A percentile compares a stretch with the other conserved stretches of the same genome.
These are phyloP conservation scores for Callaeas wilsoni DNA, from an alignment of 2,113 vertebrate species.

Conservation along the genomic window DNA sequence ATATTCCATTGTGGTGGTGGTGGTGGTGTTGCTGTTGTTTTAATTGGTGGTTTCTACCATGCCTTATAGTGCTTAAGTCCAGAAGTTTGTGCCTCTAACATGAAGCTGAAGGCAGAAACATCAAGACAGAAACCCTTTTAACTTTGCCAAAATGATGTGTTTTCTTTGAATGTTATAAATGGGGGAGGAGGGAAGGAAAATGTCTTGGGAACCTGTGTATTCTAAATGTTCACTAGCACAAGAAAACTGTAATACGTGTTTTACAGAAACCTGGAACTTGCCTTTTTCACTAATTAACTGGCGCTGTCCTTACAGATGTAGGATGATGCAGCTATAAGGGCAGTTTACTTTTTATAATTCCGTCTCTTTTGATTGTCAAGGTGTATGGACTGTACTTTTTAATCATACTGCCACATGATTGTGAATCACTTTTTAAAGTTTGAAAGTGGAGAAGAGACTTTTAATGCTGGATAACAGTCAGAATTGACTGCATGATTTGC, in stretches of 20 bases:
- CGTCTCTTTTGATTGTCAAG: slow-evolving; percentile 70
- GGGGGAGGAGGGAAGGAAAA: slow-evolving; percentile 25
- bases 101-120: slow-evolving; percentile 68
- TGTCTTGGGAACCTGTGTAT: slow-evolving; percentile 59
- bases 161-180: slow-evolving; percentile 64
- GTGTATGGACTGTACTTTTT: slow-evolving; percentile 69
- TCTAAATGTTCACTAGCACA: slow-evolving; percentile 63
- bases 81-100: slow-evolving; percentile 75
- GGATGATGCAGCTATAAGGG: slow-evolving; percentile 62
- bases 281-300: slow-evolving; percentile 53
- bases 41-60: slow-evolving; percentile 74
- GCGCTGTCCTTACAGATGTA: slow-evolving; percentile 43
- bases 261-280: slow-evolving; percentile 65
- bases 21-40: background rate
- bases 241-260: slow-evolving; percentile 61
- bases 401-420: slow-evolving; percentile 73
- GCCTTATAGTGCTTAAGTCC: slow-evolving; percentile 80
- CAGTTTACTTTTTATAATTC: slow-evolving; percentile 73
- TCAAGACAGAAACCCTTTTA: slow-evolving; percentile 31
- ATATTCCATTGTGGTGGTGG: slow-evolving; percentile 38
- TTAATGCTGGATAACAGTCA: slow-evolving; percentile 69
- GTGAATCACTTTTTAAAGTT: slow-evolving; percentile 68
- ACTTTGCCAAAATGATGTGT: slow-evolving; percentile 65
- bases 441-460: slow-evolving; percentile 56
- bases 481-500: slow-evolving; percentile 71